Percentiles rank a stretch among this genome's conserved stretches.
Evolutionary conservation across 1,140 invertebrate species (phyloP).

Genomic region (Bombus vancouverensis): DNA sequence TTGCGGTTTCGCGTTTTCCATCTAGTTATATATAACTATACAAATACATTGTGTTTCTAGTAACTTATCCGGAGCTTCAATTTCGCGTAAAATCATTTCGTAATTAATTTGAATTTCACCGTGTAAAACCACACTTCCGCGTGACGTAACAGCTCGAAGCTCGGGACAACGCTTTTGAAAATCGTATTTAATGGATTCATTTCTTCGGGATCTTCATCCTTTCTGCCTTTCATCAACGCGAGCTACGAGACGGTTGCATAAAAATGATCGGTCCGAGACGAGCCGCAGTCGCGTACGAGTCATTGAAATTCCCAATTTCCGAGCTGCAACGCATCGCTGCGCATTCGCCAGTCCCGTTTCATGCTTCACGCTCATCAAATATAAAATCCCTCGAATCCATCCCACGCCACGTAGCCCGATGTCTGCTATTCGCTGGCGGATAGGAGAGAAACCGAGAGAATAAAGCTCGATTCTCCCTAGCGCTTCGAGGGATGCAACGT

Average conservation of each 20-base stretch:
- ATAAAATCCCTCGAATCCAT: constrained; percentile 61
- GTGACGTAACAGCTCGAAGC: too few relatives aligned
- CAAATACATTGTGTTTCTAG: background rate
- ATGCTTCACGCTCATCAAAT: constrained; percentile 55
- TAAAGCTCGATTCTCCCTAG: background rate
- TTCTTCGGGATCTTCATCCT: background rate
- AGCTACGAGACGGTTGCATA: background rate
- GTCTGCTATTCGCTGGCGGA: background rate
- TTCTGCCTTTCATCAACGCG: background rate
- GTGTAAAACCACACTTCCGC: background rate
- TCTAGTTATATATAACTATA: background rate
- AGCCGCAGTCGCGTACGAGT: constrained; percentile 17
- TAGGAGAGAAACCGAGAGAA: background rate
- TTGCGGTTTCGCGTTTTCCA: background rate
- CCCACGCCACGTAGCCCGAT: constrained; percentile 15
- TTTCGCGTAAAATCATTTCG: background rate
- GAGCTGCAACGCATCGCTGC: constrained; percentile 53
- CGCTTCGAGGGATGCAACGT: background rate
- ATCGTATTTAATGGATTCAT: constrained; percentile 6
- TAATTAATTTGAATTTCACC: background rate
- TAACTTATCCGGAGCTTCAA: background rate
- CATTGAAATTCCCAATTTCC: constrained; percentile 63
- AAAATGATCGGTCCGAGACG: constrained; percentile 30
- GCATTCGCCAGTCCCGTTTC: constrained; percentile 45
- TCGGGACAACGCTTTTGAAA: background rate